Conservation (phyloP, 2,797 vertebrate genomes). For the Acomys russatus region DNA sequence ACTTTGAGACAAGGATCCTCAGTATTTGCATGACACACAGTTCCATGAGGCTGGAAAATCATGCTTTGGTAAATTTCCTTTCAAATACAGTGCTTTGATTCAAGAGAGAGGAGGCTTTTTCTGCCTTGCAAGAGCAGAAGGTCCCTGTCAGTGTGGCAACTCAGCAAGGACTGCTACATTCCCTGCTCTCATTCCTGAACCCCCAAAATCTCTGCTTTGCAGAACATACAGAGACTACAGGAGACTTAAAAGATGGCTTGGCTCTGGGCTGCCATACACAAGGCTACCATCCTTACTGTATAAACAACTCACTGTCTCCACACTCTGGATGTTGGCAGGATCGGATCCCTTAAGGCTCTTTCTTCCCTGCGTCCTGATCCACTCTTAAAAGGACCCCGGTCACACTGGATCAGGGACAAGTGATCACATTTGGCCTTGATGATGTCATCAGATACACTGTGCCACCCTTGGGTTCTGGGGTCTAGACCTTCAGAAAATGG, state of each 20-base stretch:
- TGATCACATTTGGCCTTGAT: not conserved
- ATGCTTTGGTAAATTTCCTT: slow-evolving; percentile 66
- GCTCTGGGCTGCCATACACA: rapidly evolving
- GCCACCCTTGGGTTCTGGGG: too few relatives aligned
- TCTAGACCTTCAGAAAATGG: not conserved
- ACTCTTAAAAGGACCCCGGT: not conserved
- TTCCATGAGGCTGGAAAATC: slow-evolving; percentile 15
- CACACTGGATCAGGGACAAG: not conserved
- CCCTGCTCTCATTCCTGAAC: not conserved
- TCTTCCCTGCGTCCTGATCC: not conserved
- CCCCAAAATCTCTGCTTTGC: not conserved
- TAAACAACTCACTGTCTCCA: rapidly evolving
- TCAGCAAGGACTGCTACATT: not conserved
- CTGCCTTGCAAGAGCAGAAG: slow-evolving; percentile 9
- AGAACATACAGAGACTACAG: not conserved
- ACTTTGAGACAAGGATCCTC: slow-evolving; percentile 67
- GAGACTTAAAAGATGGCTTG: rapidly evolving
- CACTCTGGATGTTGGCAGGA: rapidly evolving
- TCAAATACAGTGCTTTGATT: slow-evolving; percentile 73
- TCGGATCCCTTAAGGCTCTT: too few relatives aligned
- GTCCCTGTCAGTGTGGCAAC: not conserved
- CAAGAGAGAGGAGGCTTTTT: slow-evolving; percentile 45
- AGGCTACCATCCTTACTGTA: rapidly evolving
- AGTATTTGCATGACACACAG: slow-evolving; percentile 35
- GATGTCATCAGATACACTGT: not conserved